phyloP scores from a whole-genome alignment of 64 coral and sea anemone genomes.

The Platygyra sinensis region DNA sequence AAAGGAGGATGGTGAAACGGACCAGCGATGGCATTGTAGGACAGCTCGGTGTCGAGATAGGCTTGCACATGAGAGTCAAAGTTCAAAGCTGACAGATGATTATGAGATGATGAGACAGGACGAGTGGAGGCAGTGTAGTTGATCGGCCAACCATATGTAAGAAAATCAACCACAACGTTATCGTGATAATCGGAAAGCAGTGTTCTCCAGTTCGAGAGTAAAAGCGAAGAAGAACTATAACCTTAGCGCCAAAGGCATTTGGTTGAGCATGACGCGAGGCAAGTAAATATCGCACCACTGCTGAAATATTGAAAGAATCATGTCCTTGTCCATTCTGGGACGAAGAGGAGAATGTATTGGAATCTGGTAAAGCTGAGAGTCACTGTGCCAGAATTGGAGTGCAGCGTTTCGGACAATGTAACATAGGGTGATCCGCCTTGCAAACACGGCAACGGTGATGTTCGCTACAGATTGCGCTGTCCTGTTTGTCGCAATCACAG shows the following conservation, averaged over 20 bases:
- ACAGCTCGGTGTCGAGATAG: slow-evolving; percentile 15
- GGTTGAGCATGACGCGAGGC: not conserved
- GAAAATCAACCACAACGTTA: slow-evolving; percentile 12
- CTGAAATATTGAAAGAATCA: not conserved
- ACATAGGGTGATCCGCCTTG: not conserved
- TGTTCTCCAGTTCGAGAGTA: not conserved
- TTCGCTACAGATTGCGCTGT: no score
- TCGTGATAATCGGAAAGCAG: not conserved
- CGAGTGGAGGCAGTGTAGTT: not conserved
- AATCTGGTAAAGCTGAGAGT: no score
- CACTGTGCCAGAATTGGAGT: not conserved
- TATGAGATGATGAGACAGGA: slow-evolving; percentile 1
- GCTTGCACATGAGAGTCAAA: not conserved
- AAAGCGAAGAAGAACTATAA: not conserved
- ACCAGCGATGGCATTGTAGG: not conserved
- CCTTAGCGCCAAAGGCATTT: slow-evolving; percentile 13
- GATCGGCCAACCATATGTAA: slow-evolving; percentile 23
- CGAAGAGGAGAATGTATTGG: not conserved
- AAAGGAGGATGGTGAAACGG: not conserved
- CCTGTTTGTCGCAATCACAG: not conserved
- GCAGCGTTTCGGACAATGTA: not conserved
- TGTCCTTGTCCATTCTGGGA: not conserved
- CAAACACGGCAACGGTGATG: not conserved
- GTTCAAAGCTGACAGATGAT: not conserved
- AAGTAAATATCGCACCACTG: not conserved